phyloP scores from a whole-genome alignment of 1,140 invertebrate species.

The Temnothorax curvispinosus region DNA sequence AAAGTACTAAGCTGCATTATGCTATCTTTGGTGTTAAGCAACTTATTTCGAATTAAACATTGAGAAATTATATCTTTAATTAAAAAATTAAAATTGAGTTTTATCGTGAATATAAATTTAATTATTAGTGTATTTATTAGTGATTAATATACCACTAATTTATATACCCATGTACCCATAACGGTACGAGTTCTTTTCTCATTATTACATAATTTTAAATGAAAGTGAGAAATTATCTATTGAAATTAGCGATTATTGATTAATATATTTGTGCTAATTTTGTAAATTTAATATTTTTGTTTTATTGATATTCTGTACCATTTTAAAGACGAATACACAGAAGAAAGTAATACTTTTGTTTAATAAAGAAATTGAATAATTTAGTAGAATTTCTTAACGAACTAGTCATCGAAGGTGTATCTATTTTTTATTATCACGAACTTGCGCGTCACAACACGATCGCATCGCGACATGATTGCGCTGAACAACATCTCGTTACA shows the following conservation, averaged over 20 bases:
- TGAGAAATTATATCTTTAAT: background rate
- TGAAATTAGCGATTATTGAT: background rate
- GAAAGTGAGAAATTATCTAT: background rate
- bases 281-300: background rate
- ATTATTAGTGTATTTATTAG: background rate
- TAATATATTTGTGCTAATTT: background rate
- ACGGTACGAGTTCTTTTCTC: background rate
- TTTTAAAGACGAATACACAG: background rate
- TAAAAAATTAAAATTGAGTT: background rate
- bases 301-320: background rate
- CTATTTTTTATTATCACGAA: constrained; percentile 23
- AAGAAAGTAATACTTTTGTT: background rate
- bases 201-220: background rate
- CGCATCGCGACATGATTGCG: constrained; percentile 1
- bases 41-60: background rate
- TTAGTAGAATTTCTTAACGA: background rate
- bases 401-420: background rate
- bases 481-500: constrained; percentile 47
- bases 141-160: too few species aligned
- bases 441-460: background rate
- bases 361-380: background rate
- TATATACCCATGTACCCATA: too few species aligned
- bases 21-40: background rate
- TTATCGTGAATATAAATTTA: background rate
- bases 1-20: constrained; percentile 19